A percentile compares a stretch with the other conserved stretches of the same genome.
These are phyloP conservation scores for Lepisosteus osseus DNA, from an alignment of 2,113 vertebrate species.

Conservation along the genomic window DNA sequence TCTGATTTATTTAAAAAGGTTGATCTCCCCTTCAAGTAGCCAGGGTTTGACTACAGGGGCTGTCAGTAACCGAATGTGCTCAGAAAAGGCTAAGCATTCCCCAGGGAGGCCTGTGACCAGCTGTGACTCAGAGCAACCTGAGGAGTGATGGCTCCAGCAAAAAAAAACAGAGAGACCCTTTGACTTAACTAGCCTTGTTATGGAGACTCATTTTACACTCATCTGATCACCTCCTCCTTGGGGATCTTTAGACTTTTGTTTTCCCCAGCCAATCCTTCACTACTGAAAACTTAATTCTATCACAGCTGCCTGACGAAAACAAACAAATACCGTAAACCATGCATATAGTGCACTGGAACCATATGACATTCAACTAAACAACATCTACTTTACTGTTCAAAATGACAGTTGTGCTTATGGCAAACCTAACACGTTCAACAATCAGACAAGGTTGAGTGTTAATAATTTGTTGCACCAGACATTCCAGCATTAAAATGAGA, in stretches of 20 bases:
- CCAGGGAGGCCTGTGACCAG: not conserved
- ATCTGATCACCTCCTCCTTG: not conserved
- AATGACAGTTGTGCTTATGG: too few species aligned
- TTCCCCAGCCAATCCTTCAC: conserved; percentile 30
- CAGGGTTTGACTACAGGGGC: not conserved
- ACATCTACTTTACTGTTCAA: not conserved
- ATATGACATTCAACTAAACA: not conserved
- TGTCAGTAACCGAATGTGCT: conserved; percentile 2
- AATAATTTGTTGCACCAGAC: too few species aligned
- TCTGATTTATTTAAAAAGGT: not conserved
- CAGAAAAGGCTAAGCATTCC: conserved; percentile 1
- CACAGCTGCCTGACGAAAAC: conserved; percentile 33
- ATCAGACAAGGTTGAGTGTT: too few species aligned
- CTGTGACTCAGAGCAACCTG: not conserved
- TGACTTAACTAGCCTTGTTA: conserved; percentile 13
- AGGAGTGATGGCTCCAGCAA: not conserved
- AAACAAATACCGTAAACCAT: not conserved
- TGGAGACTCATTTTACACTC: not conserved
- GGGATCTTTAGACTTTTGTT: conserved; percentile 14
- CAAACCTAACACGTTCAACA: too few species aligned
- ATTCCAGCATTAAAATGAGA: too few species aligned
- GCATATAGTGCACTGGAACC: not conserved
- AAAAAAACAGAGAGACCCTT: not conserved
- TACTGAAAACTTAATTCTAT: conserved; percentile 38
- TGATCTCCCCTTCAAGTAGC: not conserved